Percentiles rank a stretch among this genome's conserved stretches.
Conservation (phyloP, 2,113 vertebrate species). For the Oreamnos americanus region DNA sequence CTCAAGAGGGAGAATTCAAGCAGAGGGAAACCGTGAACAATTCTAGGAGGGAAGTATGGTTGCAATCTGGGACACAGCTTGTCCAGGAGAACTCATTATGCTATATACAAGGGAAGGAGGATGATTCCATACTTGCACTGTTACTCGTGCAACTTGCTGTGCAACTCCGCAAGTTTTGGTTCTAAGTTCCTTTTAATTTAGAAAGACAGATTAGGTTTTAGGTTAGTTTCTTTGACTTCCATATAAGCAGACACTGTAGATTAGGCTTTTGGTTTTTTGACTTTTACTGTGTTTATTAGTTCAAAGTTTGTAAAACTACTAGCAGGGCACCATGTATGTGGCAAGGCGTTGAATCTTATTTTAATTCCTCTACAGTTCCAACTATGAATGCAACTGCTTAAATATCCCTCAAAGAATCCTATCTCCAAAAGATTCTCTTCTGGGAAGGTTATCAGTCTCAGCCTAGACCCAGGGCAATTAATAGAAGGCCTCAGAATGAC, state of each 20-base stretch:
- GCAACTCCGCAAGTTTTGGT: neutral
- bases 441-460: neutral
- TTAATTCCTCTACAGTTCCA: neutral
- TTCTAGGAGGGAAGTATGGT: neutral
- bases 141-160: neutral
- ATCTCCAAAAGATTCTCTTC: slow-evolving; percentile 11
- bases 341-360: neutral
- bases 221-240: slow-evolving; percentile 3
- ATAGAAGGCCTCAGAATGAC: neutral
- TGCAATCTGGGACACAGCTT: neutral
- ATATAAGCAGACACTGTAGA: neutral
- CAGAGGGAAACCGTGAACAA: neutral
- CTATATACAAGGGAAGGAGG: neutral
- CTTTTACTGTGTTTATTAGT: neutral
- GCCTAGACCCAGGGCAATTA: neutral
- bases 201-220: neutral
- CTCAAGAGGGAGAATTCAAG: neutral
- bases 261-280: neutral
- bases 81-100: neutral
- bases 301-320: neutral
- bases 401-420: neutral
- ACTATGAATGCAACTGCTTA: neutral
- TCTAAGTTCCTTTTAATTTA: slow-evolving; percentile 36
- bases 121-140: too few relatives aligned
- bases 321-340: neutral